Evolutionary conservation across 2,888 invertebrate genomes (phyloP).

Genomic region (Epiblema foenella): DNA sequence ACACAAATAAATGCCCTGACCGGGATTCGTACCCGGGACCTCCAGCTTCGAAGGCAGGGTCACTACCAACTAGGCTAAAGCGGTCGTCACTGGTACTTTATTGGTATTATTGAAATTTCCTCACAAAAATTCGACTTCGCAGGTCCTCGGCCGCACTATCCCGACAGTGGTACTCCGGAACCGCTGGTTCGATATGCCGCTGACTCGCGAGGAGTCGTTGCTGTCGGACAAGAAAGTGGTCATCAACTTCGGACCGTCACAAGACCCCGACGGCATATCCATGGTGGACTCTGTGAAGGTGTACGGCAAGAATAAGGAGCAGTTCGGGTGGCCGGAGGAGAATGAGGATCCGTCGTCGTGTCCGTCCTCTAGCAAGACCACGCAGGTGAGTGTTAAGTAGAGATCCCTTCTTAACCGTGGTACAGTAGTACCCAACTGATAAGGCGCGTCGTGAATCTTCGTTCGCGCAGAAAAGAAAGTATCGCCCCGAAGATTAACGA

Average conservation of each 20-base stretch:
- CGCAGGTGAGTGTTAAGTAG: not conserved
- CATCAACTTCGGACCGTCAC: conserved; percentile 92
- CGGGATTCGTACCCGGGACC: no score
- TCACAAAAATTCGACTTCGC: not conserved
- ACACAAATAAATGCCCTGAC: no score
- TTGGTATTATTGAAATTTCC: no score
- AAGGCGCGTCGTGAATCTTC: no score
- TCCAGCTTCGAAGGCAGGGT: no score
- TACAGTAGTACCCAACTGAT: no score
- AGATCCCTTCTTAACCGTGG: no score
- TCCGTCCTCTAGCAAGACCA: not conserved
- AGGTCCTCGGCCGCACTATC: conserved; percentile 90
- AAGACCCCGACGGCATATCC: conserved; percentile 94
- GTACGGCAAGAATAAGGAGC: conserved; percentile 97
- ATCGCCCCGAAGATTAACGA: no score
- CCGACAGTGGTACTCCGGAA: conserved; percentile 89
- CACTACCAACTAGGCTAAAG: no score
- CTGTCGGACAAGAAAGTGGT: conserved; percentile 96
- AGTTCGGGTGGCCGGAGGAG: conserved; percentile 99
- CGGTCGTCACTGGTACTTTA: no score
- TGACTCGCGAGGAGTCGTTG: conserved; percentile 96
- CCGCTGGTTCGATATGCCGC: conserved; percentile 98
- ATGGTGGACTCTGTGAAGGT: conserved; percentile 97
- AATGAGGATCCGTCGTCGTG: conserved; percentile 88
- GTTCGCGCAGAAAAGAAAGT: no score